A percentile compares a stretch with the other conserved stretches of the same genome.
These are phyloP conservation scores for Pachyramphus minor DNA, from an alignment of 2,113 vertebrate species.

Conservation along the genomic window DNA sequence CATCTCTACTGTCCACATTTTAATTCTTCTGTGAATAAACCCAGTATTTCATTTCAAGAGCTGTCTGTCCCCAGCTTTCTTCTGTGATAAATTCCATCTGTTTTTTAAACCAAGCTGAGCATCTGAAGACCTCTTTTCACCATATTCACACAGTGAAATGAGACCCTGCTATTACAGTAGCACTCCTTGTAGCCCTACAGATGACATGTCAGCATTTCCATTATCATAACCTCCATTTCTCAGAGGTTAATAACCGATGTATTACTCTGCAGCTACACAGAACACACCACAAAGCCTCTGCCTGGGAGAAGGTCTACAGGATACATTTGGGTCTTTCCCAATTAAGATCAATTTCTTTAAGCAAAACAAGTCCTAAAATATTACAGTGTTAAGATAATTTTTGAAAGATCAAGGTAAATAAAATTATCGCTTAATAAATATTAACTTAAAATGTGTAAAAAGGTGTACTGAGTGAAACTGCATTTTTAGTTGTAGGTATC, in stretches of 20 bases:
- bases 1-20: neutral
- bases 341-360: neutral
- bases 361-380: neutral
- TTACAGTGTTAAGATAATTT: neutral
- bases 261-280: neutral
- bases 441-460: neutral
- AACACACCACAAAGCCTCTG: neutral
- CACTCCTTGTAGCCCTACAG: neutral
- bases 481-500: neutral
- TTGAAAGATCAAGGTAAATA: neutral
- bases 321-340: neutral
- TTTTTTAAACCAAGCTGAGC: neutral
- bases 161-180: neutral
- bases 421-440: neutral
- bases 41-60: neutral
- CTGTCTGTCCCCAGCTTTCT: neutral
- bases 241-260: conserved; percentile 28
- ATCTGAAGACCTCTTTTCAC: neutral
- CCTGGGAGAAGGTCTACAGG: neutral
- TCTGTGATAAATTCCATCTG: neutral
- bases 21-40: neutral
- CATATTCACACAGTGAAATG: neutral
- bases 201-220: neutral
- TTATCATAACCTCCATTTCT: neutral
- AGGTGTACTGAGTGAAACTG: neutral